These are phyloP conservation scores for Neolamprologus devosi DNA, from an alignment of 2,113 vertebrate genomes.

Conservation along the genomic window DNA sequence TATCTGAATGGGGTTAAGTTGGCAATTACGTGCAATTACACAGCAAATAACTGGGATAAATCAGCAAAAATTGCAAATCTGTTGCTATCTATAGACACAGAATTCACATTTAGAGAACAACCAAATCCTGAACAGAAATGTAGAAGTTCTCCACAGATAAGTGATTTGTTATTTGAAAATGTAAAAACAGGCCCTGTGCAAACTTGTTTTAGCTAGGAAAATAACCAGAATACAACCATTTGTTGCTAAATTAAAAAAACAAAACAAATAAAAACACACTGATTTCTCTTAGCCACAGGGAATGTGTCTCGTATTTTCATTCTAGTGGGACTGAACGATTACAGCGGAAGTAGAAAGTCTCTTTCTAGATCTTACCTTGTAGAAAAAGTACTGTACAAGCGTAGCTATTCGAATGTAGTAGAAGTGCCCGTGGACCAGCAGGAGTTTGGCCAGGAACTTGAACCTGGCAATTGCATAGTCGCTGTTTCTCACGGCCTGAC, in stretches of 20 bases:
- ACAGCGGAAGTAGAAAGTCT: not conserved
- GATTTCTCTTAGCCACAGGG: not conserved
- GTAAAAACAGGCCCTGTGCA: not conserved
- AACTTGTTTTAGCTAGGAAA: not conserved
- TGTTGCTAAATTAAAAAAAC: not conserved
- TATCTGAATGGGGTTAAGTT: not conserved
- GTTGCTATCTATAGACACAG: not conserved
- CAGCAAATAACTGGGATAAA: not conserved
- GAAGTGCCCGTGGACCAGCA: constrained; percentile 98
- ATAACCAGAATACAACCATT: not conserved
- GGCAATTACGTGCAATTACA: not conserved
- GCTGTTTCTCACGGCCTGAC: constrained; percentile 97
- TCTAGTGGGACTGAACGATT: not conserved
- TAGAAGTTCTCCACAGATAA: not conserved
- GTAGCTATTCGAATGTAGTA: constrained; percentile 99
- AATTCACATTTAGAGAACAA: not conserved
- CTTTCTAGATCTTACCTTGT: constrained; percentile 79
- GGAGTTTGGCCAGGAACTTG: constrained; percentile 92
- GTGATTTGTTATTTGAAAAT: not conserved
- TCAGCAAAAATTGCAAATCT: not conserved
- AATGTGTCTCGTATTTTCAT: not conserved
- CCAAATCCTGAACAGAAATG: not conserved
- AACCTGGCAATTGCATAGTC: constrained; percentile 99
- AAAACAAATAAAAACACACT: not conserved
- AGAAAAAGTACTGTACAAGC: constrained; percentile 99